phyloP scores from a whole-genome alignment of 1,140 invertebrate genomes.

The Zaprionus capensis region DNA sequence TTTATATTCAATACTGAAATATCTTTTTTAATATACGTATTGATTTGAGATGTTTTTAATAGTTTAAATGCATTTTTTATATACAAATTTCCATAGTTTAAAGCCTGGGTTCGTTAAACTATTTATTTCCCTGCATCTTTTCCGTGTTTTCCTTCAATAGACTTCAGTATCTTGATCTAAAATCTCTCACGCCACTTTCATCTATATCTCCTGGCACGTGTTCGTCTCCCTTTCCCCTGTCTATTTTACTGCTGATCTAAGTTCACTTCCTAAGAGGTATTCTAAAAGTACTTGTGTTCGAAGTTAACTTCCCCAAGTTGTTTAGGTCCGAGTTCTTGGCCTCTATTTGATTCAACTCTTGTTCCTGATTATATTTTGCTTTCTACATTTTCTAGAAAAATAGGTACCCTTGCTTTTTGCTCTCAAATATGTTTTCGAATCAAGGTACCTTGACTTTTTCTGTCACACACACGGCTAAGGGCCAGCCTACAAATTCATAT shows the following conservation, averaged over 20 bases:
- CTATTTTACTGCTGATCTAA: background rate
- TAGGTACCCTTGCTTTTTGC: too few species aligned
- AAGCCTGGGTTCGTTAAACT: background rate
- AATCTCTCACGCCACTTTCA: slow-evolving; percentile 3
- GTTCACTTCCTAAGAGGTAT: too few species aligned
- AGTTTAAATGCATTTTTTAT: background rate
- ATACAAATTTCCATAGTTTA: background rate
- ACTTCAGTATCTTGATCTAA: background rate
- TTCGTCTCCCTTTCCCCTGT: background rate
- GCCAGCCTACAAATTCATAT: too few species aligned
- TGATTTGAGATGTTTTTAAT: background rate
- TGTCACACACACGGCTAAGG: too few species aligned
- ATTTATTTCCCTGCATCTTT: background rate
- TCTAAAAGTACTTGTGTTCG: too few species aligned
- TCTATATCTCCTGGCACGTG: background rate
- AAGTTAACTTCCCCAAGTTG: too few species aligned
- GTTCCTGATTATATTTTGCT: too few species aligned
- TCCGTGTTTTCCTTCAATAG: background rate
- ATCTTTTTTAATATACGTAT: background rate
- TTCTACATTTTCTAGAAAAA: too few species aligned
- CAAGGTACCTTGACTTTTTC: too few species aligned
- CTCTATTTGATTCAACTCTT: too few species aligned
- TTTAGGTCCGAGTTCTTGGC: too few species aligned
- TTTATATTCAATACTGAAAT: background rate
- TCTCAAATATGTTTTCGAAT: too few species aligned